phyloP scores from a whole-genome alignment of 2,888 invertebrate genomes.

The Protodeltote pygarga region DNA sequence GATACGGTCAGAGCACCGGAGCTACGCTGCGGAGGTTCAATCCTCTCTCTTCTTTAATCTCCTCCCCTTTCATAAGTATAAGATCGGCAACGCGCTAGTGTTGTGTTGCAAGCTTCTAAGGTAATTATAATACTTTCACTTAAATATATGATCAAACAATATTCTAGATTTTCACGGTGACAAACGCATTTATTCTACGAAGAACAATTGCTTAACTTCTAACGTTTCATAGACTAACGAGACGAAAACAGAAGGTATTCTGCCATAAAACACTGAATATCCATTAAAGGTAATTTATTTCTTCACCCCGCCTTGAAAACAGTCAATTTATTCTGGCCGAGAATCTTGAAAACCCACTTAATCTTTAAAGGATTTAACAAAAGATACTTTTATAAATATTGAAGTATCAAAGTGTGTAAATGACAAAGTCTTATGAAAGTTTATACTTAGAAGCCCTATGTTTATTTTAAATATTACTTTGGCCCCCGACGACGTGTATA shows the following conservation, averaged over 20 bases:
- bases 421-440: constrained; percentile 20
- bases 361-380: constrained; percentile 24
- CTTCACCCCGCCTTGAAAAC: constrained; percentile 11
- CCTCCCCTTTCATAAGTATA: no score
- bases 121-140: no score
- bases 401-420: background rate
- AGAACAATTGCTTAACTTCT: constrained; percentile 8
- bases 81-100: no score
- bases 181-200: no score
- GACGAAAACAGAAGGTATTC: constrained; percentile 15
- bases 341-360: constrained; percentile 19
- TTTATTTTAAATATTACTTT: constrained; percentile 32
- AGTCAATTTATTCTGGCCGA: constrained; percentile 31
- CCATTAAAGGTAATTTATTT: constrained; percentile 40
- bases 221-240: constrained; percentile 22
- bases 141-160: no score
- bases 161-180: no score
- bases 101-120: no score
- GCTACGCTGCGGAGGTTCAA: no score
- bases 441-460: constrained; percentile 14
- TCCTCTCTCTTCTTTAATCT: no score
- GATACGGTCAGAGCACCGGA: no score
- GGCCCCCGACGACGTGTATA: constrained; percentile 23
- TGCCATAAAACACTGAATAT: constrained; percentile 21
- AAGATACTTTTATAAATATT: constrained; percentile 6